phyloP scores from a whole-genome alignment of 2,797 vertebrate genomes.

The Sciurus vulgaris region DNA sequence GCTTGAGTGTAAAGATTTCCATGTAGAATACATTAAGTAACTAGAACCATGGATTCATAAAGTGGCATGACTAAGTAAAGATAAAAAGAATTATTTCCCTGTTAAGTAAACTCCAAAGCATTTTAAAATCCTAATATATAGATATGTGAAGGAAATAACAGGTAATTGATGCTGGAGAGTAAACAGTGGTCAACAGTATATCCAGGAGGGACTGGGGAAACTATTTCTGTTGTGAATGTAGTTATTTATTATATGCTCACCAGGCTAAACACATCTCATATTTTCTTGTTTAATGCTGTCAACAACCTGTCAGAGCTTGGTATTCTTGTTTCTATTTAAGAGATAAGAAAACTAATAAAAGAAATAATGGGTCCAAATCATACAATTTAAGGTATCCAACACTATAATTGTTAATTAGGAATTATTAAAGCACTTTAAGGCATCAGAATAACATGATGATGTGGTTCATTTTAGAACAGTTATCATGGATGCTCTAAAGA shows the following conservation, averaged over 20 bases:
- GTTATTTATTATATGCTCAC: background rate
- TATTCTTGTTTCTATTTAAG: background rate
- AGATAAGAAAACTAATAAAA: constrained; percentile 43
- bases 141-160: background rate
- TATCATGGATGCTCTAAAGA: background rate
- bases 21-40: background rate
- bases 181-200: background rate
- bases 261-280: background rate
- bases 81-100: background rate
- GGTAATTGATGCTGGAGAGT: background rate
- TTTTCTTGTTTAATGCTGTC: constrained; percentile 32
- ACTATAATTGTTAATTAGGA: background rate
- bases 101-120: background rate
- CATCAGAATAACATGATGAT: background rate
- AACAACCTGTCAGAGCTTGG: background rate
- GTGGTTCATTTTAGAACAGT: background rate
- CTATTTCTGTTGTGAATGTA: background rate
- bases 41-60: background rate
- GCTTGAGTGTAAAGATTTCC: background rate
- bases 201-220: background rate
- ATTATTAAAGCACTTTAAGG: background rate
- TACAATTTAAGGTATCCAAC: background rate
- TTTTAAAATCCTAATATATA: background rate
- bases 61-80: background rate
- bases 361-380: background rate